Evolutionary conservation across 2,797 vertebrate genomes (phyloP).

Genomic region (Tenualosa ilisha): DNA sequence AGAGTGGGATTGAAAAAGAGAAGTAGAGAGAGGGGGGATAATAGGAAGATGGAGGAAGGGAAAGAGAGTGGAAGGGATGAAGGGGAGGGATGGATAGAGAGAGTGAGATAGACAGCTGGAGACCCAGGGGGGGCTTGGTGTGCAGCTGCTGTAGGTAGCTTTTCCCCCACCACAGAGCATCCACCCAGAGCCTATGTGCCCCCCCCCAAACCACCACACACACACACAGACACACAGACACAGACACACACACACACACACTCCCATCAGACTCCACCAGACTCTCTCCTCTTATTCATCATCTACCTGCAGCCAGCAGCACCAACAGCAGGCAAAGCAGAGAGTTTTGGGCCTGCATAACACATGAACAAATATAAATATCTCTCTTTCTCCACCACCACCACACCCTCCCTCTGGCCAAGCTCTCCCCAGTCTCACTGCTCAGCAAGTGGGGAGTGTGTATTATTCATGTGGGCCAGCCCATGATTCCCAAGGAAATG

Average conservation of each 20-base stretch:
- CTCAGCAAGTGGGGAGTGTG: slow-evolving; percentile 55
- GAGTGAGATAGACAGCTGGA: neutral
- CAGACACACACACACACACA: slow-evolving; percentile 42
- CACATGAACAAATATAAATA: slow-evolving; percentile 46
- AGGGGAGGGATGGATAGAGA: neutral
- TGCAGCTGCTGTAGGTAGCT: neutral
- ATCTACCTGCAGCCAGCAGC: slow-evolving; percentile 7
- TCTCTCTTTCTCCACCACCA: slow-evolving; percentile 29
- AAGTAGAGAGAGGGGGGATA: neutral
- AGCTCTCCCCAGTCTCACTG: neutral
- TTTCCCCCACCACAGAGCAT: neutral
- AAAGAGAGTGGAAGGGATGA: neutral
- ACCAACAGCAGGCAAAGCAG: slow-evolving; percentile 35
- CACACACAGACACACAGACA: slow-evolving; percentile 34
- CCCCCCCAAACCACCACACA: slow-evolving; percentile 19
- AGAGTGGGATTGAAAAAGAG: neutral
- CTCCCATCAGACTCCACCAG: neutral
- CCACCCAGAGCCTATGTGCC: neutral
- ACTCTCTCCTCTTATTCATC: neutral
- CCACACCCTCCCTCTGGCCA: neutral
- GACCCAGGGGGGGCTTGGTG: neutral
- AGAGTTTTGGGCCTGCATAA: slow-evolving; percentile 44
- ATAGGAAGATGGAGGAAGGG: neutral
- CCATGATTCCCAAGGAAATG: slow-evolving; percentile 33
- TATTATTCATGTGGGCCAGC: slow-evolving; percentile 1